Percentiles rank a stretch among this genome's conserved stretches.
phyloP scores from a whole-genome alignment of 2,888 invertebrate genomes.

The Xestoiulus laeticollis region DNA sequence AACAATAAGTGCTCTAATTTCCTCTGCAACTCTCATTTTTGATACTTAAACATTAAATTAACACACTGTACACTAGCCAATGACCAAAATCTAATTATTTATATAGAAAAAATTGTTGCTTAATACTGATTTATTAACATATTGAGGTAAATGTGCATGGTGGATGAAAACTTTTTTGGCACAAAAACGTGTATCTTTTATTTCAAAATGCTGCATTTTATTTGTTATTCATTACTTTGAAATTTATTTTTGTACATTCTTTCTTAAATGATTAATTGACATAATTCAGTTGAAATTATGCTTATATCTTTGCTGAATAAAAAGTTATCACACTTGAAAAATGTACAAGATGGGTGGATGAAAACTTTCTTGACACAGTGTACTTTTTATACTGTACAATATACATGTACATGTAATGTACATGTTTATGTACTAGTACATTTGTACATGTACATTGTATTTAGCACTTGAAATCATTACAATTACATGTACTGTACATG shows the following conservation, averaged over 20 bases:
- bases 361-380: conserved; percentile 8
- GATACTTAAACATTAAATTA: background rate
- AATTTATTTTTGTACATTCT: background rate
- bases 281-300: background rate
- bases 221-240: background rate
- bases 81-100: background rate
- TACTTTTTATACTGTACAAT: no score
- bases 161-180: conserved; percentile 1
- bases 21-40: background rate
- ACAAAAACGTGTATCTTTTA: background rate
- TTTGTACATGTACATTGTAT: no score
- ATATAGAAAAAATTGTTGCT: background rate
- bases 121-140: background rate
- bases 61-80: background rate
- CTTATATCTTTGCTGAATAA: background rate
- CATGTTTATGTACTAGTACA: no score
- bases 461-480: no score
- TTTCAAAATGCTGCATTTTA: background rate
- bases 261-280: background rate
- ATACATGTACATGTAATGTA: no score
- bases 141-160: background rate
- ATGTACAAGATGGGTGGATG: background rate
- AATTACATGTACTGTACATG: no score
- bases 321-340: background rate
- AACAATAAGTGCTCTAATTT: conserved; percentile 19